Conservation (phyloP, 1,140 invertebrate species). For the Drosophila arawakana region DNA sequence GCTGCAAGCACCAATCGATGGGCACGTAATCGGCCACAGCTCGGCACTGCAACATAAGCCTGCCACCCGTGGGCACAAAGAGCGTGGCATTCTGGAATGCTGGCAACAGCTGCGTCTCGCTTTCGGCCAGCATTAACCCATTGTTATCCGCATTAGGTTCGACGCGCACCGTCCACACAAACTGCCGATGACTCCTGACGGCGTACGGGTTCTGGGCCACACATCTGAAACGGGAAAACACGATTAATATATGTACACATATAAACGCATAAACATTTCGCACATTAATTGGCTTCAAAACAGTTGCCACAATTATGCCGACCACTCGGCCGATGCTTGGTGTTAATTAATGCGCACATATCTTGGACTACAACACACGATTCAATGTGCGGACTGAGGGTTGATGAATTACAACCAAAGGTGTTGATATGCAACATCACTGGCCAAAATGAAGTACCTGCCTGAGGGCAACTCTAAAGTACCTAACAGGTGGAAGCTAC, state of each 20-base stretch:
- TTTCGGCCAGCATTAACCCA: slow-evolving; percentile 7
- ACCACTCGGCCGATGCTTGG: slow-evolving; percentile 52
- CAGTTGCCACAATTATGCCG: slow-evolving; percentile 61
- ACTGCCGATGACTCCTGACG: slow-evolving; percentile 69
- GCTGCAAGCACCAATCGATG: slow-evolving; percentile 74
- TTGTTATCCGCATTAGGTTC: slow-evolving; percentile 37
- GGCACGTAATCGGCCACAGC: slow-evolving; percentile 61
- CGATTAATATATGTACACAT: neutral
- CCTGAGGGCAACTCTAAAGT: slow-evolving; percentile 31
- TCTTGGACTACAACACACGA: slow-evolving; percentile 3
- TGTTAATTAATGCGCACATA: slow-evolving; percentile 75
- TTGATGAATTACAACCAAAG: slow-evolving; percentile 57
- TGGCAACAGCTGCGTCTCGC: slow-evolving; percentile 62
- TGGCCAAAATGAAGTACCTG: slow-evolving; percentile 48
- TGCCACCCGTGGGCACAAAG: slow-evolving; percentile 64
- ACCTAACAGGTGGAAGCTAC: neutral
- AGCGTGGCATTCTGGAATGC: slow-evolving; percentile 73
- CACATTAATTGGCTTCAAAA: slow-evolving; percentile 62
- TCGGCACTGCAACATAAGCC: slow-evolving; percentile 63
- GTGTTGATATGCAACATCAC: slow-evolving; percentile 67
- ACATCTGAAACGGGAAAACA: slow-evolving; percentile 65
- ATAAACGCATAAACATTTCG: slow-evolving; percentile 27
- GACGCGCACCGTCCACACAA: slow-evolving; percentile 63
- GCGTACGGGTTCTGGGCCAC: slow-evolving; percentile 73
- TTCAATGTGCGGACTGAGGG: neutral